phyloP scores from a whole-genome alignment of 2,113 vertebrate species.

The Nicator chloris region DNA sequence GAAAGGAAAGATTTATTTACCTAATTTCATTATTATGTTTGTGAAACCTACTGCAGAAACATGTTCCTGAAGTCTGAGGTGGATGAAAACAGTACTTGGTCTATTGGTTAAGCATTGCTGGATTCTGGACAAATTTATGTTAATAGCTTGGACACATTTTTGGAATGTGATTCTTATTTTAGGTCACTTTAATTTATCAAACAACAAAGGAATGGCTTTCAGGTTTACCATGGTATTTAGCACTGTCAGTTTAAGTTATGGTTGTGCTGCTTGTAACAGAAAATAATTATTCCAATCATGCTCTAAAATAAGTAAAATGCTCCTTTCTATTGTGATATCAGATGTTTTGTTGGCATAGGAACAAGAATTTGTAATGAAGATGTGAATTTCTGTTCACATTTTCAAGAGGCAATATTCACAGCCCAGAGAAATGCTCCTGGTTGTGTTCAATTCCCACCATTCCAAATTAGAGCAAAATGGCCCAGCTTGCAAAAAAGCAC shows the following conservation, averaged over 20 bases:
- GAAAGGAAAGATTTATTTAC: not conserved
- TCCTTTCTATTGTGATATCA: not conserved
- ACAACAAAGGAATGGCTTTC: not conserved
- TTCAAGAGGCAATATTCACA: conserved; percentile 1
- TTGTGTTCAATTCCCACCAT: not conserved
- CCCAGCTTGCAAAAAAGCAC: not conserved
- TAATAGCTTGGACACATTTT: not conserved
- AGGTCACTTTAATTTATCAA: conserved; percentile 5
- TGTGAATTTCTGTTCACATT: not conserved
- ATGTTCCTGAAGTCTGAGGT: not conserved
- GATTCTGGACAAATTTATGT: not conserved
- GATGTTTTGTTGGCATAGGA: not conserved
- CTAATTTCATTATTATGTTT: not conserved
- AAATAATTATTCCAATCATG: not conserved
- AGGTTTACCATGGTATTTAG: not conserved
- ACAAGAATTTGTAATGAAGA: not conserved
- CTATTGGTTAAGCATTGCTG: not conserved
- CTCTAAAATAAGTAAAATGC: not conserved
- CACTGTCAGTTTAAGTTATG: not conserved
- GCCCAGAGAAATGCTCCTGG: not conserved
- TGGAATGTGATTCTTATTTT: not conserved
- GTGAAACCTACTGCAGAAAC: not conserved
- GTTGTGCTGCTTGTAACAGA: not conserved
- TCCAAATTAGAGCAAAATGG: not conserved
- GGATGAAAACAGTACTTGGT: not conserved